Evolutionary conservation across 2,888 invertebrate species (phyloP), one percentile per base, ranked within the genome.

Genomic region (Zelleria hepariella): DNA sequence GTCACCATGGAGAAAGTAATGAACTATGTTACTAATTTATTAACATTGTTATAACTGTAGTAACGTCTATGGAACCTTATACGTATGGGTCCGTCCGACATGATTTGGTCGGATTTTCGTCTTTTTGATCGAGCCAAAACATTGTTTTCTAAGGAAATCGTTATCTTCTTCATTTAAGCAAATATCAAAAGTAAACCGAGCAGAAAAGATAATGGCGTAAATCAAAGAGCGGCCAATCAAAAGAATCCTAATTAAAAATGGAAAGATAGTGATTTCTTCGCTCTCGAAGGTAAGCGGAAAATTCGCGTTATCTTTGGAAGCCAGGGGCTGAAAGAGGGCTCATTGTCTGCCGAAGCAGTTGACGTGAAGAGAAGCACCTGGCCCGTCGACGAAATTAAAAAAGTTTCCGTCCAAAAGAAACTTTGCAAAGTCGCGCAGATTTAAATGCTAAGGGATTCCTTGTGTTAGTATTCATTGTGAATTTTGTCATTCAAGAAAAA

Each of bases 331-430:
- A 51, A 48, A 68, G 69, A 76, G 71, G 71, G 5, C 24, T n/a
- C 24, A 78, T 79, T 77, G 80, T 80, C 80, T 75, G 77, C 79
- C 77, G 79, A 80, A 82, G 78, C 69, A 70, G 68, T 69, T 78
- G 84, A 83, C 81, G 79, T 77, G 74, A 73, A 74, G 68, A 64
- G 70, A 57, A 75, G 76, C 86, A 86, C 86, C 86, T 86, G 86
- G 78, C 72, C 75, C 80, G 80, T 70, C 78, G 75, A 73, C 82
- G 77, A 86, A 86, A 87, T 87, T 87, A 87, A 86, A 86, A 87
- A 87, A 87, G 83, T 87, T 86, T 78, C 72, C 72, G 74, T 42
- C 73, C 74, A 81, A 48, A 60, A 58, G n/a, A 71, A 78, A 77
- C 73, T 80, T 77, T 66, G 71, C 67, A 78, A 53, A 77, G 74